These are phyloP conservation scores for Fukomys damarensis DNA, from an alignment of 2,113 vertebrate genomes.

Conservation along the genomic window DNA sequence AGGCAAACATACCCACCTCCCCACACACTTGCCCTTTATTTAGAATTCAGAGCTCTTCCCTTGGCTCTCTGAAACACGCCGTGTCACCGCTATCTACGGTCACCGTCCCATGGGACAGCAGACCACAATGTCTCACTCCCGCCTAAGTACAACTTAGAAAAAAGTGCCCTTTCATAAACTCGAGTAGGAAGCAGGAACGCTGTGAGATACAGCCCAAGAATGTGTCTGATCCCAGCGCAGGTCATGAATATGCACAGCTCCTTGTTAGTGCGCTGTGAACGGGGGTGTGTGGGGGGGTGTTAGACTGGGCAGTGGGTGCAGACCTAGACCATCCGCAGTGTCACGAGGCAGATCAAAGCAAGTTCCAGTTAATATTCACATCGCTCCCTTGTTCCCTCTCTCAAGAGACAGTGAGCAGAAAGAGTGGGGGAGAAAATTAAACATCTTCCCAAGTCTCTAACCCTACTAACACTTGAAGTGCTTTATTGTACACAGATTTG, in stretches of 20 bases:
- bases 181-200: not conserved
- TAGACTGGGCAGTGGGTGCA: constrained; percentile 77
- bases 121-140: not conserved
- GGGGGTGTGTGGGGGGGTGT: not conserved
- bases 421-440: constrained; percentile 90
- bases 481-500: constrained; percentile 88
- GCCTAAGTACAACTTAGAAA: not conserved
- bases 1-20: not conserved
- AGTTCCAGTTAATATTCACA: constrained; percentile 88
- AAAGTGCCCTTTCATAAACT: not conserved
- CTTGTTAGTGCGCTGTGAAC: not conserved
- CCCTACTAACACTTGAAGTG: constrained; percentile 90
- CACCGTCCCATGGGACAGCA: not conserved
- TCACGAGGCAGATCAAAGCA: constrained; percentile 89
- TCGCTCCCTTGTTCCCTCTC: constrained; percentile 89
- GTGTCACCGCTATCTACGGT: not conserved
- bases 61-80: not conserved
- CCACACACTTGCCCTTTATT: not conserved
- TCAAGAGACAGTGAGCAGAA: constrained; percentile 82
- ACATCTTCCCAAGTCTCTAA: constrained; percentile 91
- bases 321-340: constrained; percentile 84
- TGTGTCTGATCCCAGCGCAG: rapidly evolving
- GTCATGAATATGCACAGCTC: constrained; percentile 19
- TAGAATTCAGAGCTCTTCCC: not conserved
- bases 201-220: not conserved